Conservation (phyloP, 2,113 vertebrate species). For the Zosterops borbonicus region DNA sequence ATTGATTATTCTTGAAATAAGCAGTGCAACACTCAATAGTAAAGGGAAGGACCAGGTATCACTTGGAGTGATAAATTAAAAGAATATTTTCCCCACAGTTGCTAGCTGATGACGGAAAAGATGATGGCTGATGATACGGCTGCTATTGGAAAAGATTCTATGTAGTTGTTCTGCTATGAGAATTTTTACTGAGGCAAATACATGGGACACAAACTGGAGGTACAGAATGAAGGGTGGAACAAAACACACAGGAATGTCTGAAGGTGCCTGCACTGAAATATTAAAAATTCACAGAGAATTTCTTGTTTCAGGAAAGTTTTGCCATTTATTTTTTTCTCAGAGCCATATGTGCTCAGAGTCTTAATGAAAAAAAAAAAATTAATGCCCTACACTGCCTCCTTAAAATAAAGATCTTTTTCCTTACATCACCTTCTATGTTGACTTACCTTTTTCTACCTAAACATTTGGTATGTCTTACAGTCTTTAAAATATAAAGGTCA, state of each 20-base stretch:
- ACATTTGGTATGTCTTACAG: neutral
- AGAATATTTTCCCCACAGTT: neutral
- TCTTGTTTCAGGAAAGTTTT: neutral
- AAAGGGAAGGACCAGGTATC: neutral
- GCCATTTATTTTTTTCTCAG: neutral
- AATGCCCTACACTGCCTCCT: neutral
- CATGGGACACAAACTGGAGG: neutral
- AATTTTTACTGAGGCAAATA: neutral
- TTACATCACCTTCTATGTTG: neutral
- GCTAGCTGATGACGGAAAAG: too few species aligned
- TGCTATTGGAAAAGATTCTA: neutral
- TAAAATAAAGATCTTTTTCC: neutral
- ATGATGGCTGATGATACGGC: neutral
- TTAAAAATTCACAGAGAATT: neutral
- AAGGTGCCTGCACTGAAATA: neutral
- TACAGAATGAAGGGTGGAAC: neutral
- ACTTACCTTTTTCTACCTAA: neutral
- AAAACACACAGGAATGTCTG: neutral
- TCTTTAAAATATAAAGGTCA: neutral
- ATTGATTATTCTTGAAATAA: neutral
- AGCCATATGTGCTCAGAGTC: rapidly evolving
- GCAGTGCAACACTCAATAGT: neutral
- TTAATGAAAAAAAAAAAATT: neutral
- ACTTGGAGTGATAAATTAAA: neutral
- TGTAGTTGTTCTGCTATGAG: neutral